These are phyloP conservation scores for Mycalesis mineus DNA, from an alignment of 2,888 invertebrate species.

Conservation along the genomic window DNA sequence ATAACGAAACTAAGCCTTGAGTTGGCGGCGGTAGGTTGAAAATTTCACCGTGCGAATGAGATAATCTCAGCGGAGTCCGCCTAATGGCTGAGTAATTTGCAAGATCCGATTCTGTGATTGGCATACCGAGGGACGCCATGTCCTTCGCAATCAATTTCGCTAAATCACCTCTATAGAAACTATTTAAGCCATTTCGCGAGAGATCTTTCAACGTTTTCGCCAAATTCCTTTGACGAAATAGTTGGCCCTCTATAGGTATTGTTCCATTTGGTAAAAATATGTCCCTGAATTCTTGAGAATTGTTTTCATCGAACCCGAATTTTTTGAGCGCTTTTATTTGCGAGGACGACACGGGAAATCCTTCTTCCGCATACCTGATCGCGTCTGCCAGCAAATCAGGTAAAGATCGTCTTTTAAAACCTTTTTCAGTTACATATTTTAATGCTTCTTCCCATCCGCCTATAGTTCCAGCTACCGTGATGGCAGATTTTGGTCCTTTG, in stretches of 20 bases:
- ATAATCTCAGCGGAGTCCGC: constrained; percentile 50
- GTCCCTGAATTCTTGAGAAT: constrained; percentile 40
- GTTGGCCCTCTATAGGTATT: constrained; percentile 48
- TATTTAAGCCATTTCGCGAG: constrained; percentile 52
- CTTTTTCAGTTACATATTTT: constrained; percentile 57
- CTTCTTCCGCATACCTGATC: constrained; percentile 60
- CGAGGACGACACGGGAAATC: constrained; percentile 51
- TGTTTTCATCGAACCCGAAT: constrained; percentile 4
- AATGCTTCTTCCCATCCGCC: constrained; percentile 70
- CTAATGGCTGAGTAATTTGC: constrained; percentile 51
- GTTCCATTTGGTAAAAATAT: constrained; percentile 47
- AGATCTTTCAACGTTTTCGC: constrained; percentile 51
- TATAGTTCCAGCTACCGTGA: constrained; percentile 63
- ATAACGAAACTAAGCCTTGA: constrained; percentile 61
- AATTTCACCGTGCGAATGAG: constrained; percentile 54
- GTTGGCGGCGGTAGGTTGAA: constrained; percentile 67
- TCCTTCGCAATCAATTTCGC: constrained; percentile 57
- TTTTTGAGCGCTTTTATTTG: constrained; percentile 32
- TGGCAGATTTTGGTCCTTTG: constrained; percentile 56
- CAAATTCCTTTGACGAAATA: constrained; percentile 52
- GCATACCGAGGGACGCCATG: constrained; percentile 51
- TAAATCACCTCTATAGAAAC: constrained; percentile 60
- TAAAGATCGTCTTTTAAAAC: constrained; percentile 50
- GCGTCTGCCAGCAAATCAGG: constrained; percentile 56
- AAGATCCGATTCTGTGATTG: constrained; percentile 59